A percentile compares a stretch with the other conserved stretches of the same genome.
Conservation (phyloP, 2,888 invertebrate species). For the Apodemia zela region DNA sequence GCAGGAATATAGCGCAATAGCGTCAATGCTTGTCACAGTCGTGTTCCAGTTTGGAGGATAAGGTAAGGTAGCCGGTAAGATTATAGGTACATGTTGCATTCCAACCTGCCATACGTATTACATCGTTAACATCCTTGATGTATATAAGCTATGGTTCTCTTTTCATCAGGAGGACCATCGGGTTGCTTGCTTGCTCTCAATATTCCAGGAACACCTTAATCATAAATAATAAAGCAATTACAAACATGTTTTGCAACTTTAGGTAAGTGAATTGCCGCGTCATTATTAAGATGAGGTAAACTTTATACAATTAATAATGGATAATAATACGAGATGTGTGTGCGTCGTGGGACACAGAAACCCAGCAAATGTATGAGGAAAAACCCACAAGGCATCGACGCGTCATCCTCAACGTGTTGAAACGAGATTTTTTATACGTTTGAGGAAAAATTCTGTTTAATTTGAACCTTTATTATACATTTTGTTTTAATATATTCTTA, state of each 20-base stretch:
- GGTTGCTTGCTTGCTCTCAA: too few relatives aligned
- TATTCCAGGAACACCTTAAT: too few relatives aligned
- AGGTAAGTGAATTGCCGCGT: background rate
- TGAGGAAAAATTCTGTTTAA: background rate
- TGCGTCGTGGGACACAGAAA: conserved; percentile 9
- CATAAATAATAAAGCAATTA: conserved; percentile 7
- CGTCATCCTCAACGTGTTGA: background rate
- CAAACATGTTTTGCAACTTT: conserved; percentile 12
- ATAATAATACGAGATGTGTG: conserved; percentile 3
- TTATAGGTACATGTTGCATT: too few relatives aligned
- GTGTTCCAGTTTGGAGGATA: too few relatives aligned
- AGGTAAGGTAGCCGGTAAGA: too few relatives aligned
- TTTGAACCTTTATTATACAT: background rate
- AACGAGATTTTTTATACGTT: conserved; percentile 2
- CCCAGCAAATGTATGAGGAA: conserved; percentile 1
- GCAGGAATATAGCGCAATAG: too few relatives aligned
- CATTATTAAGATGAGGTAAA: conserved; percentile 11
- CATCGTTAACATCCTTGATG: too few relatives aligned
- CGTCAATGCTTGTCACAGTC: too few relatives aligned
- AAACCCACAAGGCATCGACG: background rate
- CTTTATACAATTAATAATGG: background rate
- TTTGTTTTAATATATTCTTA: background rate
- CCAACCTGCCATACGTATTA: too few relatives aligned
- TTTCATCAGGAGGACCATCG: too few relatives aligned
- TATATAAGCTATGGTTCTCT: too few relatives aligned